Evolutionary conservation across 2,888 invertebrate genomes (phyloP), one percentile per base, ranked within the genome.

Genomic region (Polylopha cassiicola): DNA sequence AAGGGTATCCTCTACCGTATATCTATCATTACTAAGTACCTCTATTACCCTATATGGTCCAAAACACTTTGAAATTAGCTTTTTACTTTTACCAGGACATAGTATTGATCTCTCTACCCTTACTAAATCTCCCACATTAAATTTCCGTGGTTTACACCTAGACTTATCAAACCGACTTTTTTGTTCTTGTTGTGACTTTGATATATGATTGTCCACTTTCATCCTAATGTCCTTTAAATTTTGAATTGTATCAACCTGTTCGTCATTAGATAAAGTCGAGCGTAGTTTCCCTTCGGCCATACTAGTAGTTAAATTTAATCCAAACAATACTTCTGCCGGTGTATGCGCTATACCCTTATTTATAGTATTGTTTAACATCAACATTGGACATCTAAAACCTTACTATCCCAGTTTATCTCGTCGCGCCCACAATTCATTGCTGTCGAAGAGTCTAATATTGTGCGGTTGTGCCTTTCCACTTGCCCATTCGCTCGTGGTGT

Each of bases 261-360:
- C 7, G 3, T 32, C 16, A 6, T 32, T 11, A 16, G 17, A 3
- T 27, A 32, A 7, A 4, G 4, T 4, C 3, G 29, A 10, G 3
- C 7, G 2, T 14, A 39, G 3, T 5, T 6, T 11, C 7, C 17
- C 16, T 15, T 32, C 31, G 4, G 24, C 3, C 18, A 18, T 20
- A 1, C 31, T 15, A 11, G 11, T 17, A 3, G 16, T 28, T 8
- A 38, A 14, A 10, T 33, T 34, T 8, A 38, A 50, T 23, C 64
- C 50, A 1, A 63, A 61, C n/a, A 88, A 39, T 6, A 62, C 38
- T 17, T 48, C 42, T 2, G 45, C 14, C 6, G 50, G 38, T 3
- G 22, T 22, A 3, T 9, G 8, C 3, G 3, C 9, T 3, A 10
- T 22, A 2, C 22, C 22, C 6, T 22, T 22, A 22, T 22, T 22